Evolutionary conservation across 2,888 invertebrate species (phyloP).

Genomic region (Antheraea yamamai): DNA sequence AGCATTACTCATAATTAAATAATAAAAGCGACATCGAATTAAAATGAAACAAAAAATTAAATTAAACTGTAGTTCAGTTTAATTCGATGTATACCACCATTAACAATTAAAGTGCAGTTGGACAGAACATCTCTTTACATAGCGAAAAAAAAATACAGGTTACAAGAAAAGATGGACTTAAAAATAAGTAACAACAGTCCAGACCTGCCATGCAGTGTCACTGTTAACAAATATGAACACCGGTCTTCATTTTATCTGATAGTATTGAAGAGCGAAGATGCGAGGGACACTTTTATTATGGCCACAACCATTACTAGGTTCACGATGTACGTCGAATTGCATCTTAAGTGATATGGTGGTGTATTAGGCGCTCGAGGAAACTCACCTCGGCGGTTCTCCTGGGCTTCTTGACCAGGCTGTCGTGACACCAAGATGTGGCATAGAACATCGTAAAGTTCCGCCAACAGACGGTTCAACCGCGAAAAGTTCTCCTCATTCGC

Average conservation of each 20-base stretch:
- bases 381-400: constrained; percentile 79
- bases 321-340: constrained; percentile 82
- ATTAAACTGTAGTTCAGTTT: constrained; percentile 51
- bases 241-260: constrained; percentile 76
- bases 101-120: constrained; percentile 80
- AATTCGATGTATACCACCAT: constrained; percentile 67
- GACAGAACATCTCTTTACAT: constrained; percentile 76
- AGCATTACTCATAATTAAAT: constrained; percentile 57
- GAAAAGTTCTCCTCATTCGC: constrained; percentile 81
- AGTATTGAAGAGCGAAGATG: constrained; percentile 79
- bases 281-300: constrained; percentile 77
- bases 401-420: constrained; percentile 75
- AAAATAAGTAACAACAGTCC: constrained; percentile 79
- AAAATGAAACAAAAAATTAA: constrained; percentile 47
- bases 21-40: constrained; percentile 49
- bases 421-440: constrained; percentile 81
- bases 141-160: constrained; percentile 45
- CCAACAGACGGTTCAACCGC: constrained; percentile 80
- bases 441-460: constrained; percentile 80
- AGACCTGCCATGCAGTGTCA: constrained; percentile 79
- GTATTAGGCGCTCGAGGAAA: constrained; percentile 76
- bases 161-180: constrained; percentile 68
- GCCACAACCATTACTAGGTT: constrained; percentile 80
- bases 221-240: constrained; percentile 77
- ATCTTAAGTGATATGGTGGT: constrained; percentile 82